These are phyloP conservation scores for Haliclystus octoradiatus DNA, from an alignment of 30 jellyfish, hydroid and myxozoan genomes.

Conservation along the genomic window DNA sequence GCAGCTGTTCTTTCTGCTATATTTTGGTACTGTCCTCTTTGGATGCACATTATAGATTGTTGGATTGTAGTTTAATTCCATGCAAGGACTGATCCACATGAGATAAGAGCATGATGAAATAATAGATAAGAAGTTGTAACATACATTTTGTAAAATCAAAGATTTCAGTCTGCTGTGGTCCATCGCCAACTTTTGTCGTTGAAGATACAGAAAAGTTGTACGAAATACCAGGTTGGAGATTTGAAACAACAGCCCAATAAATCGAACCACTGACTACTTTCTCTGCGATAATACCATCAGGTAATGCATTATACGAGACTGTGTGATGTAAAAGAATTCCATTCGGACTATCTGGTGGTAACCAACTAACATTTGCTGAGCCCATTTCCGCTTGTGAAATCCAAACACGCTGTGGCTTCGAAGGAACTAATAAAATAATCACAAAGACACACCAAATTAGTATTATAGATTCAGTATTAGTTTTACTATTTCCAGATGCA, in stretches of 20 bases:
- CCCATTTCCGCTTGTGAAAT: constrained; percentile 63
- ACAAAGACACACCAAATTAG: no score
- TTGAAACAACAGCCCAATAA: constrained; percentile 27
- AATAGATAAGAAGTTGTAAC: no score
- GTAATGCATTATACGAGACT: constrained; percentile 26
- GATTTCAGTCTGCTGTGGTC: constrained; percentile 23
- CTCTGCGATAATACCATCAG: constrained; percentile 8
- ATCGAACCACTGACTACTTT: constrained; percentile 7
- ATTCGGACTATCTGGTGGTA: constrained; percentile 43
- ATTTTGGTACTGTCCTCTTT: no score
- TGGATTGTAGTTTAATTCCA: no score
- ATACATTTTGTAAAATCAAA: constrained; percentile 79
- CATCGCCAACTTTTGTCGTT: constrained; percentile 62
- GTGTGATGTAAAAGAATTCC: constrained; percentile 41
- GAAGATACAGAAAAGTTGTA: constrained; percentile 69
- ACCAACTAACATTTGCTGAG: constrained; percentile 52
- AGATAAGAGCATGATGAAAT: no score
- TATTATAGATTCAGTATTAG: no score
- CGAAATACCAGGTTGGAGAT: constrained; percentile 26
- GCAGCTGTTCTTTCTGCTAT: no score
- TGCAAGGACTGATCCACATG: no score
- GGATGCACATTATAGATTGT: no score
- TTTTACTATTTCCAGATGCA: no score
- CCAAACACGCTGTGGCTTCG: constrained; percentile 30
- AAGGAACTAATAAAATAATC: constrained; percentile 43